Evolutionary conservation across 2,113 vertebrate species (phyloP).

Genomic region (Thryonomys swinderianus): DNA sequence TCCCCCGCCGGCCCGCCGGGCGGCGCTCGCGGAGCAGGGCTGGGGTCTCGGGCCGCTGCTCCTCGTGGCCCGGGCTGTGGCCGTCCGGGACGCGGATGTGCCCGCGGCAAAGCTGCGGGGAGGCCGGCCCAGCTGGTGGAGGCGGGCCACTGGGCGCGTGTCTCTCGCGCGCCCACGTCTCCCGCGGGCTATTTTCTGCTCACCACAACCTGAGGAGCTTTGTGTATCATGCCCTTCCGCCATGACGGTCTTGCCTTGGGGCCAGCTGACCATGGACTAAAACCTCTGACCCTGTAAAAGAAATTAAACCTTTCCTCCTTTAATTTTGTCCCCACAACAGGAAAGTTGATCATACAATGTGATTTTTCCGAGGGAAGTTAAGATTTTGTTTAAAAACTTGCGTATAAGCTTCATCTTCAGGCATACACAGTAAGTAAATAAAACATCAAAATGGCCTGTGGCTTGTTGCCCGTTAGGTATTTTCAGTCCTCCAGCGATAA

Average conservation of each 20-base stretch:
- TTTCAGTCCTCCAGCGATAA: constrained; percentile 8
- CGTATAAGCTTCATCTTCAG: background rate
- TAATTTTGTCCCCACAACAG: no score
- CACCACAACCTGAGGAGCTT: background rate
- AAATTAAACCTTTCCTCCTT: background rate
- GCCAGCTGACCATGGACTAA: background rate
- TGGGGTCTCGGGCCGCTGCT: background rate
- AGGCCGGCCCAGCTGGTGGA: background rate
- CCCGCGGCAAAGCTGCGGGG: no score
- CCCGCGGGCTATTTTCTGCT: background rate
- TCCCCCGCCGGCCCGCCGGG: no score
- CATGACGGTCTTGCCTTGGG: background rate
- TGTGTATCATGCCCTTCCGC: no score
- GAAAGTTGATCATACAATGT: background rate
- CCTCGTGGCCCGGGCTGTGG: background rate
- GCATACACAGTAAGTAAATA: background rate
- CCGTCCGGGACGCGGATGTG: no score
- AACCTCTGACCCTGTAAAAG: background rate
- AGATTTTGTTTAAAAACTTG: background rate
- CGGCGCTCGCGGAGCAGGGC: background rate
- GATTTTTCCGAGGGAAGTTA: constrained; percentile 29
- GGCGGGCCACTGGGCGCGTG: background rate
- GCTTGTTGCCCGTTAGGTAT: background rate
- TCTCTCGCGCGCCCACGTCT: background rate
- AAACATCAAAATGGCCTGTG: background rate